phyloP scores from a whole-genome alignment of 2,113 vertebrate genomes.

The Pituophis catenifer region DNA sequence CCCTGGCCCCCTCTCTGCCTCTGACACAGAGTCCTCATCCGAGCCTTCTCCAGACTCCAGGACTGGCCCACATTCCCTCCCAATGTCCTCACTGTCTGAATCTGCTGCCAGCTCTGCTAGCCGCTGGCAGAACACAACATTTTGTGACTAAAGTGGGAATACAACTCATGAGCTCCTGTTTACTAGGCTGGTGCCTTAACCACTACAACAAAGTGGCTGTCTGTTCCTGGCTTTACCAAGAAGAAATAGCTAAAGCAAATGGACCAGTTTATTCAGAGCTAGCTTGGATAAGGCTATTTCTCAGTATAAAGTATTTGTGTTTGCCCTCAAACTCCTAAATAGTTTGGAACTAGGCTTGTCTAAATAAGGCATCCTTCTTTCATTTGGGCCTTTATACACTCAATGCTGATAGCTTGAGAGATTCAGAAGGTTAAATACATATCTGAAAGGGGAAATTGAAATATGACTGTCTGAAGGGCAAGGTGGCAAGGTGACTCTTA shows the following conservation, averaged over 20 bases:
- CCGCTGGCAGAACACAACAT: too few species aligned
- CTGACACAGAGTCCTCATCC: too few species aligned
- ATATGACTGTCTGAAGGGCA: neutral
- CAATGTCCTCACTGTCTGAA: too few species aligned
- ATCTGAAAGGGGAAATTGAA: neutral
- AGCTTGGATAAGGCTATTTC: neutral
- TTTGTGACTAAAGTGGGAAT: neutral
- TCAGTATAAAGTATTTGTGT: neutral
- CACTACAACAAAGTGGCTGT: neutral
- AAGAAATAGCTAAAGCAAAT: neutral
- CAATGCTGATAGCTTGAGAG: neutral
- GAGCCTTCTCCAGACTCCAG: too few species aligned
- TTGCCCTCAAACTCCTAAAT: neutral
- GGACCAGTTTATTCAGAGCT: neutral
- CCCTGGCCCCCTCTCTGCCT: too few species aligned
- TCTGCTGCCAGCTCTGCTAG: too few species aligned
- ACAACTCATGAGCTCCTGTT: neutral
- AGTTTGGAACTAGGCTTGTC: neutral
- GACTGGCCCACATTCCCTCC: too few species aligned
- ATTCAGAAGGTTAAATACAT: conserved; percentile 15
- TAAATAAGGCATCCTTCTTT: neutral
- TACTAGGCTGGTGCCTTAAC: neutral
- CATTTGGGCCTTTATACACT: neutral
- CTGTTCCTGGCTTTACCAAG: neutral
- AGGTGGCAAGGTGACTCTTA: neutral